Conservation (phyloP, 2,113 vertebrate genomes). For the Rhinoderma darwinii region DNA sequence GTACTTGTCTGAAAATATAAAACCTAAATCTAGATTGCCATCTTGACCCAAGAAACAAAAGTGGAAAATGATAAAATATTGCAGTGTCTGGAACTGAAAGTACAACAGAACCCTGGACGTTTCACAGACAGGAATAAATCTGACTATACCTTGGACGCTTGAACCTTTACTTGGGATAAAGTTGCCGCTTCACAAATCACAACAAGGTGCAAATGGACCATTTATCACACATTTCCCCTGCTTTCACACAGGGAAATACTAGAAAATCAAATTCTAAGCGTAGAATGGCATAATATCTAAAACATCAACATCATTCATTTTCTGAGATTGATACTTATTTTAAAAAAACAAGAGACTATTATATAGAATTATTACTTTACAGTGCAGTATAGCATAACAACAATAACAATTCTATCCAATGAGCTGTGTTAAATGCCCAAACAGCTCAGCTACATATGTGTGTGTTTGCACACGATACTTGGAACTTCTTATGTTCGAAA, state of each 20-base stretch:
- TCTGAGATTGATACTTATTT: not conserved
- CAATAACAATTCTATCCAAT: too few species aligned
- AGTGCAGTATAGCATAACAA: not conserved
- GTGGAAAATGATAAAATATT: slow-evolving; percentile 52
- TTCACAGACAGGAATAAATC: slow-evolving; percentile 41
- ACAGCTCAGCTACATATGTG: too few species aligned
- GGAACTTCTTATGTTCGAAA: too few species aligned
- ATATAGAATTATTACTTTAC: not conserved
- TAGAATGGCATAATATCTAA: not conserved
- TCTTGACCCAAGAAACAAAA: slow-evolving; percentile 50
- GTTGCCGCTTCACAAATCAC: slow-evolving; percentile 25
- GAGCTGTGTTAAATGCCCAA: too few species aligned
- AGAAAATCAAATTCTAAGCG: not conserved
- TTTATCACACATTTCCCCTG: slow-evolving; percentile 17
- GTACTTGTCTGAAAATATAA: slow-evolving; percentile 46
- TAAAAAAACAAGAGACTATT: not conserved
- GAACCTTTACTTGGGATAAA: slow-evolving; percentile 39
- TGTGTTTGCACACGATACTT: too few species aligned
- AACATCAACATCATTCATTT: not conserved
- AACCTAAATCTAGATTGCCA: slow-evolving; percentile 51
- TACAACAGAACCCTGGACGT: slow-evolving; percentile 3
- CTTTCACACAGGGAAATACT: not conserved
- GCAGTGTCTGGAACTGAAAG: slow-evolving; percentile 18
- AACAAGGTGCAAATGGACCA: slow-evolving; percentile 28
- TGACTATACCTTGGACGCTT: not conserved